Conservation (phyloP, 2,888 invertebrate genomes). For the Nasonia oneida region DNA sequence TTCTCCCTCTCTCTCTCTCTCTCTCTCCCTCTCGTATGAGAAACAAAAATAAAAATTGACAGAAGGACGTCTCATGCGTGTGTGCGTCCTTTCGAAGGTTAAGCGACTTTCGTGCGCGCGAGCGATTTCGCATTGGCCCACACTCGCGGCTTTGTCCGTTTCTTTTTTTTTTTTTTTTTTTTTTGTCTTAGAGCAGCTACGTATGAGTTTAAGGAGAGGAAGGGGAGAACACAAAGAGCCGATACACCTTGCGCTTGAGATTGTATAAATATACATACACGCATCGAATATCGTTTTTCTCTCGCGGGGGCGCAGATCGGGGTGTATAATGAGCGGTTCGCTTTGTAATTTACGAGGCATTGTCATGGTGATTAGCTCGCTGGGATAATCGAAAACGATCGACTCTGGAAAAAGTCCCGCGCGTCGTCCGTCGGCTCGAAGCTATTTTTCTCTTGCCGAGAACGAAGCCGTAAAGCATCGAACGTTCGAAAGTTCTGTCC, state of each 20-base stretch:
- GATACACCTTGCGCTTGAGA: slow-evolving; percentile 44
- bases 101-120: slow-evolving; percentile 49
- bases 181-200: not conserved
- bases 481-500: slow-evolving; percentile 53
- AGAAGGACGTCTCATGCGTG: not conserved
- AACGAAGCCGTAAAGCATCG: slow-evolving; percentile 33
- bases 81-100: slow-evolving; percentile 59
- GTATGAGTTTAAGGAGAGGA: slow-evolving; percentile 9
- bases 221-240: not conserved
- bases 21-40: not conserved
- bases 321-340: slow-evolving; percentile 12
- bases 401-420: not conserved
- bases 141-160: slow-evolving; percentile 29
- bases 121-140: slow-evolving; percentile 52
- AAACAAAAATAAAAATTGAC: not conserved
- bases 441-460: not conserved
- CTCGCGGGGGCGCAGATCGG: not conserved
- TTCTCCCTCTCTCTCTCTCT: slow-evolving; percentile 33
- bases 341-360: slow-evolving; percentile 20
- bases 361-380: slow-evolving; percentile 37
- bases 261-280: slow-evolving; percentile 5
- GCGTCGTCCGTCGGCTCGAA: not conserved
- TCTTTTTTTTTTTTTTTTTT: not conserved
- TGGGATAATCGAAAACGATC: slow-evolving; percentile 58
- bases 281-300: too few species aligned